Base-by-base conservation (phyloP, 92 coral and sea anemone species). In the Heliopora coerulea region DNA sequence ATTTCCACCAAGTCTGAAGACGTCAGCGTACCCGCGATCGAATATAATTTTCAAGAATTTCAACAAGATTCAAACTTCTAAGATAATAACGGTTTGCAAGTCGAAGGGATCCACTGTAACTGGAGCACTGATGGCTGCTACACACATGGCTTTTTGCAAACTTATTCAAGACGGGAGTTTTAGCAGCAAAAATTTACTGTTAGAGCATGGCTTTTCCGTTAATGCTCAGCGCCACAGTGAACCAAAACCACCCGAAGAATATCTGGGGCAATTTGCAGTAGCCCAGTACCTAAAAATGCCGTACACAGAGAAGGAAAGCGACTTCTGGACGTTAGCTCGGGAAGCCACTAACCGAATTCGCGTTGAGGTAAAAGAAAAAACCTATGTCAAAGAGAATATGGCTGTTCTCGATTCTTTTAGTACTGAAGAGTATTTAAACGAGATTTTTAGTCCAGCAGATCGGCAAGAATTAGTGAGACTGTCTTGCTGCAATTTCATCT, bases 401-500 rank as follows among this genome's bases (percentile, higher is more conserved):
- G 62, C 62, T 11, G 30, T 24, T 9, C 23, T 15, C 28, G 5
- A 23, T 21, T 56, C 62, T 18, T 56, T 56, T 11, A 56, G 10
- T 30, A 1, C 62, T 10, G 10, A 56, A 19, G 62, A 56, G 23
- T 18, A 1, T 1, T 14, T 56, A 21, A 18, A 56, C 10, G 25
- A 56, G 62, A 56, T 56, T 9, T 1, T 56, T 17, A 56, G 62
- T 56, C 62, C 62, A 25, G 25, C 30, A 25, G 62, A 56, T 21
- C 62, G 30, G 23, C 30, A 2, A 24, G 62, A 56, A 17, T 18
- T 56, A 10, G 23, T 21, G 2, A 56, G 62, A 23, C 1, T 56
- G 25, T 56, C 62, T 23, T 56, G 11, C 30, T 56, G 62, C 62
- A 24, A 19, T 19, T 25, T 25, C 62, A 56, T 56, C 11, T 56